These are phyloP conservation scores for Coleophora flavipennella DNA, from an alignment of 2,888 invertebrate species.

Conservation along the genomic window DNA sequence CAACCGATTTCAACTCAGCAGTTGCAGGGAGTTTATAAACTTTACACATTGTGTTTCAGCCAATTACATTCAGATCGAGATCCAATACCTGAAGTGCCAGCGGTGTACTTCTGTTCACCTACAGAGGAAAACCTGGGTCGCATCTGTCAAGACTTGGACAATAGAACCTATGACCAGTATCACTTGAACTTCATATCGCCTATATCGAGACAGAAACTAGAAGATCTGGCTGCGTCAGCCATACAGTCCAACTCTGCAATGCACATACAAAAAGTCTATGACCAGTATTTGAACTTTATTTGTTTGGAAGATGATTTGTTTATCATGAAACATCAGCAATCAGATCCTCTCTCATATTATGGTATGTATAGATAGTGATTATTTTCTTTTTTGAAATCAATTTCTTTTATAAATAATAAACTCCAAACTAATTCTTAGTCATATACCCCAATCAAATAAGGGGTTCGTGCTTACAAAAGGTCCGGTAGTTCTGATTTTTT, in stretches of 20 bases:
- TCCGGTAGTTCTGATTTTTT: no score
- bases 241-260: conserved; percentile 92
- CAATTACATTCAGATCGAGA: conserved; percentile 91
- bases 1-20: neutral
- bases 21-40: neutral
- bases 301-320: conserved; percentile 98
- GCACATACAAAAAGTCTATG: conserved; percentile 95
- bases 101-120: conserved; percentile 97
- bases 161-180: conserved; percentile 93
- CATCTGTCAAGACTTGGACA: conserved; percentile 91
- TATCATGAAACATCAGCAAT: conserved; percentile 92
- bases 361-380: conserved; percentile 53
- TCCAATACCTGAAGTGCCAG: conserved; percentile 98
- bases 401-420: no score
- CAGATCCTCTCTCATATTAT: conserved; percentile 93
- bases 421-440: no score
- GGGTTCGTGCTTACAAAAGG: no score
- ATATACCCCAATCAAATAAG: no score
- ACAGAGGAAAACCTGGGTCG: conserved; percentile 96
- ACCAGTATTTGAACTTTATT: conserved; percentile 99
- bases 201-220: conserved; percentile 92
- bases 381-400: no score
- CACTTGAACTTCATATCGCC: conserved; percentile 98
- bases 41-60: conserved; percentile 58
- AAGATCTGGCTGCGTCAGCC: conserved; percentile 94